Base-by-base conservation (phyloP, 1,140 invertebrate genomes). In the Geopemphigus sp. region DNA sequence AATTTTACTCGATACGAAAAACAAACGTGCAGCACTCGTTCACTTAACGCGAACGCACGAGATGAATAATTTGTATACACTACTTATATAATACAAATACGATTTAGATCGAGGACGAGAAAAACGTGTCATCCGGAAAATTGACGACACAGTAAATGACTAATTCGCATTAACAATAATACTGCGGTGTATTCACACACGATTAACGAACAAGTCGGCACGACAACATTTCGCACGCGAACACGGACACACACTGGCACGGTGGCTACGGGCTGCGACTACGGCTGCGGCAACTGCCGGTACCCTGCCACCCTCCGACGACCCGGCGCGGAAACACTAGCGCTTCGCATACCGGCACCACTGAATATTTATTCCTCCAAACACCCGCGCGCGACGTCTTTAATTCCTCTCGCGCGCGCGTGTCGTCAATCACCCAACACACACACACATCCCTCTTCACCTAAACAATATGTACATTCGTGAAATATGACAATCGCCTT, bases 221-320 rank as follows among this genome's bases (percentile, higher is more conserved):
- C 15, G 47, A 15, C 57, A 78, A 78, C 74, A 78, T 29, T 26
- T 63, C 57, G 74, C 74, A 63, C 57, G 32, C 74, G 54, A 47
- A 61, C 74, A 78, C 74, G 74, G 39, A 78, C 74, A 78, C 74
- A 61, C 74, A 78, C 74, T 45, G 57, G 17, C 39, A 32, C 32
- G 19, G 53, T 4, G 19, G 54, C 72, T 39, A 22, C 17, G 57
- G 73, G 74, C 74, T 26, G 39, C 57, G 24, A 57, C 74, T 50
- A 15, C 74, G 26, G 54, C 72, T 53, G 29, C 73, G 45, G 66
- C 74, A 17, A 50, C 14, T 50, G 68, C 50, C 24, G 11, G 56
- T 24, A 39, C 32, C 47, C 39, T 5, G 24, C 57, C 15, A 63
- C 61, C 26, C 39, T 22, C 59, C 59, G 59, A 66, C 5, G 19